Percentiles rank a stretch among this genome's conserved stretches.
These are phyloP conservation scores for Percopsis omiscomaycus DNA, from an alignment of 2,797 vertebrate species.

Conservation along the genomic window DNA sequence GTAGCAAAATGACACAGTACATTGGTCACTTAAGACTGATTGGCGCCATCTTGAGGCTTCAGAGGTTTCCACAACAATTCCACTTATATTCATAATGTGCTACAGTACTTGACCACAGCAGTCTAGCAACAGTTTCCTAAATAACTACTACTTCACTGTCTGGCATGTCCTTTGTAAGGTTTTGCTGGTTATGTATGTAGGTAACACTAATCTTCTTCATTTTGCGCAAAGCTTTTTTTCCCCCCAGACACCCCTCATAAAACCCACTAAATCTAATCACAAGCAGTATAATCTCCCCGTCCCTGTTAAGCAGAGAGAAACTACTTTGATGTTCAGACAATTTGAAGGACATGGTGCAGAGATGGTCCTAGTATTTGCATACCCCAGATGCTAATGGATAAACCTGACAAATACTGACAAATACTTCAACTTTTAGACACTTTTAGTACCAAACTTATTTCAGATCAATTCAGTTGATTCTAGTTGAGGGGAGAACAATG, in stretches of 20 bases:
- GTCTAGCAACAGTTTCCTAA: not conserved
- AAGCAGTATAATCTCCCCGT: constrained; percentile 1
- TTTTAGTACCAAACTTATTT: constrained; percentile 28
- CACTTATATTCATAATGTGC: not conserved
- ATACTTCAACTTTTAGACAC: constrained; percentile 30
- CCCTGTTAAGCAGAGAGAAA: constrained; percentile 10
- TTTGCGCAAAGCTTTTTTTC: constrained; percentile 14
- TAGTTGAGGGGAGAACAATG: constrained; percentile 1
- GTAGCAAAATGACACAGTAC: not conserved
- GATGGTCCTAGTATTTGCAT: constrained; percentile 5
- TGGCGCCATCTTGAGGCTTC: constrained; percentile 47
- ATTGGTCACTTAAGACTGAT: not conserved
- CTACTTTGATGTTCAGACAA: constrained; percentile 2
- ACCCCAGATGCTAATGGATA: constrained; percentile 25
- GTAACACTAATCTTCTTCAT: not conserved
- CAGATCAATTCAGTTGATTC: constrained; percentile 1
- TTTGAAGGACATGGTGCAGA: not conserved
- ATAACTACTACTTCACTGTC: not conserved
- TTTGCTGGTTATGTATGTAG: not conserved
- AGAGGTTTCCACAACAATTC: not conserved
- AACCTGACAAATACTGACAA: constrained; percentile 37
- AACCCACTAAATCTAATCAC: not conserved
- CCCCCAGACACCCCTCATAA: not conserved
- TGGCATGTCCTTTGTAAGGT: constrained; percentile 2
- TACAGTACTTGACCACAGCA: not conserved